Conservation (phyloP, 1,140 invertebrate species). For the Mactra quadrangularis region DNA sequence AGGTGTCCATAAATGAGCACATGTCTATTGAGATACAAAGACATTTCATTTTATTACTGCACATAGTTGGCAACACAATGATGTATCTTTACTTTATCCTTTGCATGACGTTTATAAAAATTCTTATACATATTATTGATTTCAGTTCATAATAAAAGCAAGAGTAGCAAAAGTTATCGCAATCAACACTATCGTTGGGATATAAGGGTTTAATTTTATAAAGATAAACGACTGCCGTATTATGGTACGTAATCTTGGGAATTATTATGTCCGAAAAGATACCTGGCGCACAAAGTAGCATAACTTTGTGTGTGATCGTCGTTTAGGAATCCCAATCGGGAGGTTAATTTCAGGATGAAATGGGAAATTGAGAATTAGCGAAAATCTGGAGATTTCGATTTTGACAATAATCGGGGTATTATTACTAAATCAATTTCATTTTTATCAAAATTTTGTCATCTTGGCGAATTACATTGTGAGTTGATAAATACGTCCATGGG, state of each 20-base stretch:
- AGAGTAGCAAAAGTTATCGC: constrained; percentile 58
- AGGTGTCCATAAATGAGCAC: too few relatives aligned
- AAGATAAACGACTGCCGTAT: constrained; percentile 54
- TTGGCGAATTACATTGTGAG: too few relatives aligned
- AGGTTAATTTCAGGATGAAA: constrained; percentile 38
- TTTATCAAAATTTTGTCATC: constrained; percentile 43
- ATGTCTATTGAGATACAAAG: too few relatives aligned
- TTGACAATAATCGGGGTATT: constrained; percentile 26
- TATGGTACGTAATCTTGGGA: constrained; percentile 14
- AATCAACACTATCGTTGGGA: constrained; percentile 2
- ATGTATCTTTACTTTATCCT: too few relatives aligned
- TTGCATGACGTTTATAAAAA: too few relatives aligned
- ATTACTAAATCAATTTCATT: constrained; percentile 29
- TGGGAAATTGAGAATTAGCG: constrained; percentile 49
- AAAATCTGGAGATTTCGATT: constrained; percentile 22
- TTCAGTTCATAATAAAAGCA: constrained; percentile 41
- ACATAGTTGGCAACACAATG: too few relatives aligned
- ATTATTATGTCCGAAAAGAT: constrained; percentile 27
- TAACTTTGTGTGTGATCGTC: not conserved
- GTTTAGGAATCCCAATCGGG: constrained; percentile 9
- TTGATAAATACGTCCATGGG: too few relatives aligned
- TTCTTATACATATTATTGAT: constrained; percentile 8
- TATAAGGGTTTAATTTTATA: constrained; percentile 39
- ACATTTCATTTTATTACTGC: too few relatives aligned
- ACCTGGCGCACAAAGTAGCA: constrained; percentile 33